Evolutionary conservation across 1,140 invertebrate genomes (phyloP), one percentile per base, ranked within the genome.

Genomic region (Euura saliciscinereae): DNA sequence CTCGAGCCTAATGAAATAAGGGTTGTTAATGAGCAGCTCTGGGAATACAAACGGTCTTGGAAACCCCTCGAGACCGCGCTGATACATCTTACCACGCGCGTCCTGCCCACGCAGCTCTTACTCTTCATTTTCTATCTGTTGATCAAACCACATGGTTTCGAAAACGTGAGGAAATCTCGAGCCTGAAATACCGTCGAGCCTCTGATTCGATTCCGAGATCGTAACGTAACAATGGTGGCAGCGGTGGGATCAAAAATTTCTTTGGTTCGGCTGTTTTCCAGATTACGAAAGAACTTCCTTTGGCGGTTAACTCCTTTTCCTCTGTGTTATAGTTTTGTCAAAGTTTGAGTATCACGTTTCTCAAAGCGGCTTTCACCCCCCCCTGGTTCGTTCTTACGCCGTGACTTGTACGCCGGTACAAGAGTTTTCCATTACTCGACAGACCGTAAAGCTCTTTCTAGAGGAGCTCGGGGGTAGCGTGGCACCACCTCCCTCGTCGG

Each of bases 1-100:
- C 10, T n/a, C 10, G 77, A 70, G 66, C 73, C 74, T 78, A 80
- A 81, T 81, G 79, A 83, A 82, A 83, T 82, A 80, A 83, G 78
- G 79, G 77, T 79, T 80, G 77, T 82, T 83, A 82, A 83, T 81
- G 80, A 80, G 80, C 69, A 70, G 78, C 75, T 71, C 66, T 44
- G 44, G 71, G 68, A 73, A 46, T 45, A 74, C 51, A 65, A 74
- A 69, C 68, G 65, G 75, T 66, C 75, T 78, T 44, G 75, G 72
- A 71, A 79, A 75, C 73, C 76, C 76, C 78, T 77, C 64, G 76
- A 76, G 74, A 79, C 68, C 71, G 74, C 76, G 66, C 71, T 74
- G 73, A 76, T 79, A 79, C 76, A 78, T 79, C 78, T 73, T 77
- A 59, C 44, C 68, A 43, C 64, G n/a, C 43, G 68, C 44, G 65